Evolutionary conservation across 2,797 vertebrate genomes (phyloP).

Genomic region (Tokudaia muenninki): DNA sequence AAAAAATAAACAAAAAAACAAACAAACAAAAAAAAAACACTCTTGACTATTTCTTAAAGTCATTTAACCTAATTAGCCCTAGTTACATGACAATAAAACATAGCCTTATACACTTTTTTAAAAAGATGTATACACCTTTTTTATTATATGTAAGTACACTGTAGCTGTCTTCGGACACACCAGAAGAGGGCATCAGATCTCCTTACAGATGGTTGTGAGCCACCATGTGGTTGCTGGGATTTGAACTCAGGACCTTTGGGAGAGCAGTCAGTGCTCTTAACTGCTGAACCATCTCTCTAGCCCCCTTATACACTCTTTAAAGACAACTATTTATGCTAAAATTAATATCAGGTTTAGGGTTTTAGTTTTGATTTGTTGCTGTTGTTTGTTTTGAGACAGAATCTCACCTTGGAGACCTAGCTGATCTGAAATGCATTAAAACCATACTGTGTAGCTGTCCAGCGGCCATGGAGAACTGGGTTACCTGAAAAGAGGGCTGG

Average conservation of each 20-base stretch:
- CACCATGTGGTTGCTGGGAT: too few relatives aligned
- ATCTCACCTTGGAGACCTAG: neutral
- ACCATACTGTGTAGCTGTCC: neutral
- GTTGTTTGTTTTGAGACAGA: neutral
- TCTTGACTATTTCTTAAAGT: neutral
- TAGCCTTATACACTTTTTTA: neutral
- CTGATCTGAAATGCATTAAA: neutral
- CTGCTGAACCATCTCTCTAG: too few relatives aligned
- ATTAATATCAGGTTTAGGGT: neutral
- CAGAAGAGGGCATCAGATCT: too few relatives aligned
- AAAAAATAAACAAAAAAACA: too few relatives aligned
- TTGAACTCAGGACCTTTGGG: too few relatives aligned
- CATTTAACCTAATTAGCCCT: neutral
- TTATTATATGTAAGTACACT: too few relatives aligned
- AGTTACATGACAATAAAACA: neutral
- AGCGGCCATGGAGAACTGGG: too few relatives aligned
- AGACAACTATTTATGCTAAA: conserved; percentile 2
- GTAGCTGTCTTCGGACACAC: too few relatives aligned
- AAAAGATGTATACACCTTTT: neutral
- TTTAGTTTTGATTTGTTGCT: neutral
- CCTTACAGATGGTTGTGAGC: too few relatives aligned
- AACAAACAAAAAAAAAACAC: too few relatives aligned
- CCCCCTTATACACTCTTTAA: neutral
- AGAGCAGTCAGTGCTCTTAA: too few relatives aligned
- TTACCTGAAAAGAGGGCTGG: too few relatives aligned